Conservation (phyloP, 1,140 invertebrate species). For the Drosophila hydei region DNA sequence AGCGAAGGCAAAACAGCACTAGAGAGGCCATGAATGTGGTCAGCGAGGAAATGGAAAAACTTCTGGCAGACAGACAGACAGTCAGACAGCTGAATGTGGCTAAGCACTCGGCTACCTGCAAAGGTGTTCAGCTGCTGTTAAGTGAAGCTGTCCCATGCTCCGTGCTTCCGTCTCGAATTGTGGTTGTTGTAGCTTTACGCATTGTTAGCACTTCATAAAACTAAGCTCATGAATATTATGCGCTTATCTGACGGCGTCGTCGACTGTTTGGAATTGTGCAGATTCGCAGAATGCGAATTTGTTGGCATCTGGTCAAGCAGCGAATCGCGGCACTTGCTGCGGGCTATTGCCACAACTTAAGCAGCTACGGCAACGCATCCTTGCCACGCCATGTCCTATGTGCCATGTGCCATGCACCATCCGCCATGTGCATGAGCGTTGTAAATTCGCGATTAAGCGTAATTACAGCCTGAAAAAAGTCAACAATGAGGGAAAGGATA, state of each 20-base stretch:
- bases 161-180: neutral
- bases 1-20: constrained; percentile 9
- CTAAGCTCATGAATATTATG: constrained; percentile 79
- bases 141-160: constrained; percentile 4
- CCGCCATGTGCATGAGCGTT: constrained; percentile 39
- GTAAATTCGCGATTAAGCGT: constrained; percentile 76
- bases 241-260: constrained; percentile 47
- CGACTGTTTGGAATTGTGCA: constrained; percentile 36
- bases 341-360: constrained; percentile 71
- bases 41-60: constrained; percentile 53
- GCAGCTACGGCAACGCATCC: constrained; percentile 12
- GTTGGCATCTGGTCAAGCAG: constrained; percentile 34
- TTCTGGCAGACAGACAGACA: constrained; percentile 40
- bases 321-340: constrained; percentile 40
- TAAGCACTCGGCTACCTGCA: constrained; percentile 3
- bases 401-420: constrained; percentile 45
- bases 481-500: constrained; percentile 58
- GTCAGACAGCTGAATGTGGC: neutral
- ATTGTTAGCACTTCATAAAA: constrained; percentile 81
- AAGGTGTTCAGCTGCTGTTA: constrained; percentile 61
- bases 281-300: constrained; percentile 53
- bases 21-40: constrained; percentile 5
- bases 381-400: neutral
- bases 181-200: constrained; percentile 69
- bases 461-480: constrained; percentile 81